Evolutionary conservation across 2,113 vertebrate species (phyloP).

Genomic region (Urocitellus parryii): DNA sequence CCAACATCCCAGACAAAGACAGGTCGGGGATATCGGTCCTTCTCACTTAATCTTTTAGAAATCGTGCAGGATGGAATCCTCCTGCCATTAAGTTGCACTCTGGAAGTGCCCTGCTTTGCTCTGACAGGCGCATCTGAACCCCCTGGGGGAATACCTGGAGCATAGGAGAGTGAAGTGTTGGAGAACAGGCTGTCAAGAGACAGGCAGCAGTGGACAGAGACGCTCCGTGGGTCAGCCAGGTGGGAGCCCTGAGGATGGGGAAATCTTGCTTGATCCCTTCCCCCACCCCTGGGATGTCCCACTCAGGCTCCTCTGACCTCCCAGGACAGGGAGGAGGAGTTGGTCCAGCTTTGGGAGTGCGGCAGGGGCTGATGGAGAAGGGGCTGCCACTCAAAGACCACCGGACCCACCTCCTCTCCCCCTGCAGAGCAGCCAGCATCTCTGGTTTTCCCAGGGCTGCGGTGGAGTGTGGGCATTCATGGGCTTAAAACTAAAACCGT

Average conservation of each 20-base stretch:
- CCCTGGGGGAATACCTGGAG: no score
- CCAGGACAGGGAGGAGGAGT: neutral
- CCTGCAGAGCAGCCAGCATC: neutral
- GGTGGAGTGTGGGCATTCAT: no score
- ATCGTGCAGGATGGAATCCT: neutral
- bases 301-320: rapidly evolving
- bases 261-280: neutral
- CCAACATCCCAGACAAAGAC: neutral
- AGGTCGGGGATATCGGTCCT: neutral
- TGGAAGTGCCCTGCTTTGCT: no score
- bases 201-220: neutral
- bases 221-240: no score
- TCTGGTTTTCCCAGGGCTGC: neutral
- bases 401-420: neutral
- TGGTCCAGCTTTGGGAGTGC: neutral
- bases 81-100: neutral
- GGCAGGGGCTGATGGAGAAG: neutral
- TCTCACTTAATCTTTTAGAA: neutral
- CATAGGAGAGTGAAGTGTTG: neutral
- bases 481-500: neutral
- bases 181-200: neutral
- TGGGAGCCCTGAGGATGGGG: rapidly evolving
- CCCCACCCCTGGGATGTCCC: no score
- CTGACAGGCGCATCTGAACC: no score
- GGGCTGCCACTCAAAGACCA: neutral